Evolutionary conservation across 37 sponge, comb jelly and placozoan genomes (phyloP).

Genomic region (Beroe ovata): DNA sequence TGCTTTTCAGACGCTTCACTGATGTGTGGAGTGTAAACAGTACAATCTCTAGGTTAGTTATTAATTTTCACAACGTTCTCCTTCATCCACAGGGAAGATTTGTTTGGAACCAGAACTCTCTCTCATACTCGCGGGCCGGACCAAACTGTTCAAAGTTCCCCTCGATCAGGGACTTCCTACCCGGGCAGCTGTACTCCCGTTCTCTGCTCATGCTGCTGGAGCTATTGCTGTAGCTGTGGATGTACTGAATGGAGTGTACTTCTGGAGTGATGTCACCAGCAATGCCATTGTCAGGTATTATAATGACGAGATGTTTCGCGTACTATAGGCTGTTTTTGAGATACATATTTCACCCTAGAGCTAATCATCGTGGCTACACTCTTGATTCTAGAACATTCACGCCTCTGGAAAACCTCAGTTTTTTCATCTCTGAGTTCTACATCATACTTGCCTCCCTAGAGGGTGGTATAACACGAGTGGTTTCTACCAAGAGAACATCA

Average conservation of each 20-base stretch:
- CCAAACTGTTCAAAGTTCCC: slow-evolving; percentile 1
- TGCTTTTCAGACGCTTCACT: too few species aligned
- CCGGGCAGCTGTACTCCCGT: background rate
- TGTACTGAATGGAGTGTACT: slow-evolving; percentile 41
- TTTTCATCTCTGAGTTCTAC: too few species aligned
- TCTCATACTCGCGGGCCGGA: slow-evolving; percentile 14
- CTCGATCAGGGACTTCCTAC: slow-evolving; percentile 1
- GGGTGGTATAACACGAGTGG: slow-evolving; percentile 25
- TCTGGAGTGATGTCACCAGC: slow-evolving; percentile 46
- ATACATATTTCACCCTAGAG: too few species aligned
- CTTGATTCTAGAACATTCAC: too few species aligned
- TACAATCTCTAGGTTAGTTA: too few species aligned
- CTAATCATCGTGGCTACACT: too few species aligned
- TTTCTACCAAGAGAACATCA: slow-evolving; percentile 29
- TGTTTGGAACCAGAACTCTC: slow-evolving; percentile 37
- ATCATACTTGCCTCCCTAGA: too few species aligned
- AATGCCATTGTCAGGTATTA: slow-evolving; percentile 61
- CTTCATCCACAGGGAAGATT: background rate
- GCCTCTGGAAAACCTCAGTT: too few species aligned
- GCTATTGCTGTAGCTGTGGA: slow-evolving; percentile 57
- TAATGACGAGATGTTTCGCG: too few species aligned
- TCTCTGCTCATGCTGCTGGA: slow-evolving; percentile 36
- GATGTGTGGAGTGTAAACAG: too few species aligned
- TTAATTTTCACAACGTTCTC: too few species aligned
- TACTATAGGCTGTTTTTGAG: too few species aligned